phyloP scores from a whole-genome alignment of 2,888 invertebrate species.

The Acleris emargana region DNA sequence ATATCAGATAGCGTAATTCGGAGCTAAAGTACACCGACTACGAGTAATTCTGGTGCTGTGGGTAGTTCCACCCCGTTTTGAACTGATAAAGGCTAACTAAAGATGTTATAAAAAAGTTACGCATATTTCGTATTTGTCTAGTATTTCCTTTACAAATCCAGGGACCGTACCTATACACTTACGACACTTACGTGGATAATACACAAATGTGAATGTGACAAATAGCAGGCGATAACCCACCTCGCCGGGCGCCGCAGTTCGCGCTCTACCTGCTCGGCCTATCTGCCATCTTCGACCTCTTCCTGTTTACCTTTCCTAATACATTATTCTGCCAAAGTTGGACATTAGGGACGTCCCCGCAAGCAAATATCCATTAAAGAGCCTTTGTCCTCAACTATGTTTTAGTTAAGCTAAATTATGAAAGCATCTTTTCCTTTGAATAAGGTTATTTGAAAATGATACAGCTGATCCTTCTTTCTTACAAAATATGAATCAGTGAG shows the following conservation, averaged over 20 bases:
- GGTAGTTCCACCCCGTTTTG: slow-evolving; percentile 23
- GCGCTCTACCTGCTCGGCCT: slow-evolving; percentile 56
- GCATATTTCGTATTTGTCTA: slow-evolving; percentile 1
- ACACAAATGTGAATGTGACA: slow-evolving; percentile 35
- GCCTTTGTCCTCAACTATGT: slow-evolving; percentile 38
- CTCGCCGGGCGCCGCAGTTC: slow-evolving; percentile 34
- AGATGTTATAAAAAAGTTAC: not conserved
- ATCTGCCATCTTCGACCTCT: slow-evolving; percentile 63
- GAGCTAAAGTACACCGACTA: slow-evolving; percentile 58
- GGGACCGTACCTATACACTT: not conserved
- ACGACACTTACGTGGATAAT: slow-evolving; percentile 12
- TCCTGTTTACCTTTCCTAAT: slow-evolving; percentile 66
- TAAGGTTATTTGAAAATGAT: slow-evolving; percentile 10
- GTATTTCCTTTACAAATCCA: not conserved
- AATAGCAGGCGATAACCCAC: slow-evolving; percentile 37
- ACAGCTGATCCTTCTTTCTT: not conserved
- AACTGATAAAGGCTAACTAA: slow-evolving; percentile 19
- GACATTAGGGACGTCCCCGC: slow-evolving; percentile 49
- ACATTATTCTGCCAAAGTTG: slow-evolving; percentile 61
- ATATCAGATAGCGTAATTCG: slow-evolving; percentile 74
- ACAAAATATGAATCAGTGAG: no score
- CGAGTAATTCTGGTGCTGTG: slow-evolving; percentile 44
- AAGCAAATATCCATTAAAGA: slow-evolving; percentile 38
- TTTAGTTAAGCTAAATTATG: slow-evolving; percentile 12
- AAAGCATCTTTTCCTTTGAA: no score